Evolutionary conservation across 37 sponge, comb jelly and placozoan species (phyloP).

Genomic region (Hormiphora californensis): DNA sequence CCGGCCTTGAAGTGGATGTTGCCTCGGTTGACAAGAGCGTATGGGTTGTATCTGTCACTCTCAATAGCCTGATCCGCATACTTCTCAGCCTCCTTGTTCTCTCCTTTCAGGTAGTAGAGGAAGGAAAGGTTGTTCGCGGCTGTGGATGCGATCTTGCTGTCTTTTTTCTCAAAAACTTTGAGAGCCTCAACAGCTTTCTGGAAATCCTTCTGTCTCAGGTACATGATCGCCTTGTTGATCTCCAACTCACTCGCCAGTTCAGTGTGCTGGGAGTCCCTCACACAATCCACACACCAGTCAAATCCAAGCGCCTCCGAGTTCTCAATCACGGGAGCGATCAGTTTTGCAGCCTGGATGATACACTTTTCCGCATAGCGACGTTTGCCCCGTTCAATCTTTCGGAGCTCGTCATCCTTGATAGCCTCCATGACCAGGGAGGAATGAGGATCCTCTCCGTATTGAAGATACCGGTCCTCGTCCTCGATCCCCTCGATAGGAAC

Average conservation of each 20-base stretch:
- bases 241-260: conserved; percentile 90
- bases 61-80: conserved; percentile 81
- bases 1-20: conserved; percentile 65
- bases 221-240: conserved; percentile 87
- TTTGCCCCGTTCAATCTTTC: conserved; percentile 71
- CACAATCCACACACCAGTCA: conserved; percentile 96
- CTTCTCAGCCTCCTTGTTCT: conserved; percentile 74
- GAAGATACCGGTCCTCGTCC: conserved; percentile 77
- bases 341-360: conserved; percentile 88
- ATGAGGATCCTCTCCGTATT: conserved; percentile 78
- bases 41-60: conserved; percentile 80
- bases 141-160: conserved; percentile 86
- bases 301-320: conserved; percentile 80
- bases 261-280: conserved; percentile 67
- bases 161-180: conserved; percentile 86
- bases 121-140: conserved; percentile 94
- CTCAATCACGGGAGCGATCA: conserved; percentile 89
- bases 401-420: conserved; percentile 80
- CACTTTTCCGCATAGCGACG: conserved; percentile 69
- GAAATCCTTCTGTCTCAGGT: conserved; percentile 78
- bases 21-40: conserved; percentile 90
- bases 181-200: conserved; percentile 88
- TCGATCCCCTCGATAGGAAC: conserved; percentile 60
- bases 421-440: conserved; percentile 77
- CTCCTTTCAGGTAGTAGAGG: conserved; percentile 76